Base-by-base conservation (phyloP, 2,888 invertebrate species). In the Metopia argyrocephala region DNA sequence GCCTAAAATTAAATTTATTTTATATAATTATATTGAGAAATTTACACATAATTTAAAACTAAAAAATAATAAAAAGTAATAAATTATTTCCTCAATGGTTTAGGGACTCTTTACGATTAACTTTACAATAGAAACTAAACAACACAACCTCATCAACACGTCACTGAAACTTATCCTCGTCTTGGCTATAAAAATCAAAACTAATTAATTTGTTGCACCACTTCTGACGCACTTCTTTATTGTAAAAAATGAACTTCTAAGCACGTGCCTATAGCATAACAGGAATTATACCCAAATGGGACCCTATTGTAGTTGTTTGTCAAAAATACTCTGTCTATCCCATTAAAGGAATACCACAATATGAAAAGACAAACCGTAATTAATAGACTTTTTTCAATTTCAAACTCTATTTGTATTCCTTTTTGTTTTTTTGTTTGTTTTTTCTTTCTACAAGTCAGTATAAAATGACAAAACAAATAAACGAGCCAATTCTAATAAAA, bases 231-330 rank as follows among this genome's bases (percentile, higher is more conserved):
- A 56, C 46, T 64, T 73, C 59, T 12, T 57, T 7, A 7, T 0
- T 31, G n/a, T 31, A 7, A 12, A 12, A 31, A 50, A 18, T 12
- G 9, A 59, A 46, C 21, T 59, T n/a, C 27, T 70, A 23, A 45
- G 50, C 70, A 74, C 81, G 76, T 59, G 76, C 18, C 66, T 25
- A 12, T 56, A 12, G 23, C 46, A 31, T 69, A 54, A 59, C 69
- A 54, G 31, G 23, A 57, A 25, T 68, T 71, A 75, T 83, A 38
- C 81, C 52, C 82, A 79, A 79, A 81, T 65, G 76, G 83, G 82
- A 79, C 78, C 28, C 74, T 69, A 65, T 48, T 70, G 46, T 18
- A 46, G 21, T 54, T 15, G n/a, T 12, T 68, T 54, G 20, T 25
- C 20, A 31, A 12, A 31, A 31, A 54, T n/a, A 12, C 27, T 48